phyloP scores from a whole-genome alignment of 2,797 vertebrate species.

The Malurus leucopterus region DNA sequence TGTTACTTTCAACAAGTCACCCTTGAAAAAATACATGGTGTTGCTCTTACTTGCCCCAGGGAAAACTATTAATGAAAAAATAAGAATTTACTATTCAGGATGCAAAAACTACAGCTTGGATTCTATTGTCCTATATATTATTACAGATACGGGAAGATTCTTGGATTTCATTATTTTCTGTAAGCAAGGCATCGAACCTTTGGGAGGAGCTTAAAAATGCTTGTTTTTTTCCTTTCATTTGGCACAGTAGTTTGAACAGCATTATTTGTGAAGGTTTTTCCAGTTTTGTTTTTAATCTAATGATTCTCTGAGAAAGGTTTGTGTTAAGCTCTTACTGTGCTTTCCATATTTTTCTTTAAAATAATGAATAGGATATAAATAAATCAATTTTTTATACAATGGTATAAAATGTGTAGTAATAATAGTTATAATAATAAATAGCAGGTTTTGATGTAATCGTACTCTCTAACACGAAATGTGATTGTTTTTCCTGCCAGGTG shows the following conservation, averaged over 20 bases:
- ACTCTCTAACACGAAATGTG: background rate
- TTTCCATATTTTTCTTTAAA: background rate
- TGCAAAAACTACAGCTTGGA: background rate
- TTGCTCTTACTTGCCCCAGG: background rate
- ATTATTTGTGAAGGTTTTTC: background rate
- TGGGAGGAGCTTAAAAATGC: background rate
- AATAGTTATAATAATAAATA: background rate
- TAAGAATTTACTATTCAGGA: background rate
- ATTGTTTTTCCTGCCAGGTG: constrained; percentile 73
- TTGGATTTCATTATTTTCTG: background rate
- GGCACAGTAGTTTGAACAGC: background rate
- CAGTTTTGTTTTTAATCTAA: background rate
- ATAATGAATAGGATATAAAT: background rate
- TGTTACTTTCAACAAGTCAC: background rate
- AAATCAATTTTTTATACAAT: background rate
- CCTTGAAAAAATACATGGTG: background rate
- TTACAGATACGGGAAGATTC: background rate
- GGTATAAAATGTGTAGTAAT: background rate
- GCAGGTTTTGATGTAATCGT: background rate
- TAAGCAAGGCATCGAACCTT: background rate
- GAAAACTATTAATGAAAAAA: background rate
- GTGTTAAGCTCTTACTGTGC: background rate
- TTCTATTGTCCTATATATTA: background rate
- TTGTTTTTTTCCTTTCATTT: background rate
- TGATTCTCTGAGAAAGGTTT: background rate